Conservation (phyloP, 2,888 invertebrate genomes). For the Lycia hirtaria region DNA sequence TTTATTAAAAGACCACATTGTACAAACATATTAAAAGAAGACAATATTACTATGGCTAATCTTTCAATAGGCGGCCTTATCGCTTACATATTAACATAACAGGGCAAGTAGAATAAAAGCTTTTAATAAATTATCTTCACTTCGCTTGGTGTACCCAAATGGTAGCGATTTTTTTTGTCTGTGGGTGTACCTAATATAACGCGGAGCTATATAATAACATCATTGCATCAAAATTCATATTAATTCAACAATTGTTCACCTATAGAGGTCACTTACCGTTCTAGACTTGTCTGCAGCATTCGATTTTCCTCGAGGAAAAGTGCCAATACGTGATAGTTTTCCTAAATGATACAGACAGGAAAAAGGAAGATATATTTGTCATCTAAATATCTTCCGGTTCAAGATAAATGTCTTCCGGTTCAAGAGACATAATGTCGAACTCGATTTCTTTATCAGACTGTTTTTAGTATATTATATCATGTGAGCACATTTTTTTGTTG, state of each 20-base stretch:
- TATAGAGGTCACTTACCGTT: conserved; percentile 5
- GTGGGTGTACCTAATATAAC: no score
- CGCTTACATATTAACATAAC: no score
- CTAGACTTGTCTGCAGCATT: conserved; percentile 9
- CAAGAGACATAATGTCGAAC: background rate
- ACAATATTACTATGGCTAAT: no score
- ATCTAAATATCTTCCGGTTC: conserved; percentile 14
- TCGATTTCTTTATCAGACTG: background rate
- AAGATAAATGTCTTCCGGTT: conserved; percentile 8
- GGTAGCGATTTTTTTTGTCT: no score
- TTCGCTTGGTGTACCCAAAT: no score
- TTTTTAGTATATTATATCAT: background rate
- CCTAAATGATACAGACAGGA: conserved; percentile 16
- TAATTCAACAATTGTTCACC: conserved; percentile 1
- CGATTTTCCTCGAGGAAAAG: conserved; percentile 36
- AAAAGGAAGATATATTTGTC: conserved; percentile 22
- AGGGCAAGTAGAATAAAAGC: no score
- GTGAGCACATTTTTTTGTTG: no score
- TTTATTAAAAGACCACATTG: no score
- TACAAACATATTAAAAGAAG: no score
- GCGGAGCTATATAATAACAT: no score
- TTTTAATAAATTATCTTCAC: no score
- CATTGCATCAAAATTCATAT: background rate
- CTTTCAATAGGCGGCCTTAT: no score
- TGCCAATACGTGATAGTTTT: conserved; percentile 19